Evolutionary conservation across 2,113 vertebrate genomes (phyloP), one percentile per base, ranked within the genome.

Genomic region (Thryonomys swinderianus): DNA sequence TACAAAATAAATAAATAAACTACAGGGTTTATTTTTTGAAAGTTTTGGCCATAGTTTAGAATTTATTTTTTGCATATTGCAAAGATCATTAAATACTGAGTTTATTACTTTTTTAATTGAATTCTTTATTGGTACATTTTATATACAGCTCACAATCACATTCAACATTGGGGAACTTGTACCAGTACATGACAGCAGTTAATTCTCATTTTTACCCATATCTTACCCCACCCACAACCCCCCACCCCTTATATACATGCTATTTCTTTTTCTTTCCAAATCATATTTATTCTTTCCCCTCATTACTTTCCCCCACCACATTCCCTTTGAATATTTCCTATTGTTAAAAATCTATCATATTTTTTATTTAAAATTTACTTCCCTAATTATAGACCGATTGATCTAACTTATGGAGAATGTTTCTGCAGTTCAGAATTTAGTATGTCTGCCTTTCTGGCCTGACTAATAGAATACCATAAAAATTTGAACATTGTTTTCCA

Each of bases 381-480:
- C 32, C 30, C 11, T 92, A 62, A 23, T 80, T 92, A 21, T 76
- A 85, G 9, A 61, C 3, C 13, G 17, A 32, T 88, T 95, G 57
- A 42, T 91, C 18, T 89, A 79, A 91, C 4, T 83, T 86, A 53
- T 91, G 17, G n/a, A 55, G 20, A 32, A 55, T 74, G 83, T 76
- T 78, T 69, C 66, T 85, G 7, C 1, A 85, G 9, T 96, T 93
- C 5, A 78, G 76, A 82, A 85, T 64, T 78, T 95, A 42, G 42
- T 78, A 61, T 78, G 64, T 45, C n/a, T 86, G 13, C 30, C 13
- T 48, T 88, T 84, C 25, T 93, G 62, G 25, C 20, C 14, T 91
- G 55, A 32, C 71, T 92, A 71, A 66, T 94, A 74, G 83, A 94
- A 94, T 2, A 85, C 20, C 53, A 94, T 82, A 94, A 89, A 69